Percentiles rank a stretch among this genome's conserved stretches.
Conservation (phyloP, 2,888 invertebrate species). For the Protonemura montana region DNA sequence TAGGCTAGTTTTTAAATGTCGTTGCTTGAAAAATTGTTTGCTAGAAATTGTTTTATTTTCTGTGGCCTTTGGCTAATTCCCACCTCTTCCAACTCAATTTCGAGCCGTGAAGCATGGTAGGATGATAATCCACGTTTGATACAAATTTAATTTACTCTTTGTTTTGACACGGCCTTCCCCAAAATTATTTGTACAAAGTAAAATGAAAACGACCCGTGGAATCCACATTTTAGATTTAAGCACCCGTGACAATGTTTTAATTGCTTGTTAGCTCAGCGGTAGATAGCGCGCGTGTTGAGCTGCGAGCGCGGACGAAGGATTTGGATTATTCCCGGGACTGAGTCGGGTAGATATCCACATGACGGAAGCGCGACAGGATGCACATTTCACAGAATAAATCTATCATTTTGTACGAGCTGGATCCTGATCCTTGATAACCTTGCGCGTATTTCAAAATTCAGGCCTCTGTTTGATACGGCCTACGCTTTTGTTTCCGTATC, state of each 20-base stretch:
- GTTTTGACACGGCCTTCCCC: not conserved
- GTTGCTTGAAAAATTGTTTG: not conserved
- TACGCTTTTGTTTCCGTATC: too few species aligned
- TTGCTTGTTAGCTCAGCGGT: not conserved
- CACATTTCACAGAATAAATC: constrained; percentile 7
- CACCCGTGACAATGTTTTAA: constrained; percentile 7
- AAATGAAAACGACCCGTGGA: not conserved
- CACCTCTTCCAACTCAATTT: not conserved
- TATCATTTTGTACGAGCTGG: not conserved
- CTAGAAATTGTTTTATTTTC: not conserved
- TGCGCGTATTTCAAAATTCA: not conserved
- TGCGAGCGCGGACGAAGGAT: not conserved
- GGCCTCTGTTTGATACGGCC: not conserved
- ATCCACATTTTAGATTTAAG: not conserved
- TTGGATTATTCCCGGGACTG: not conserved
- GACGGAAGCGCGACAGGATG: not conserved
- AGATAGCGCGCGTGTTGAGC: not conserved
- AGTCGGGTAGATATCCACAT: not conserved
- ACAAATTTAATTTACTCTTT: not conserved
- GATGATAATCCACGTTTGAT: not conserved
- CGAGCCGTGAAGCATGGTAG: not conserved
- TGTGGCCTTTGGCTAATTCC: too few species aligned
- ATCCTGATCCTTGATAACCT: not conserved
- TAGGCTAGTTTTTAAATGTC: not conserved
- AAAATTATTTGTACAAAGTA: not conserved